Base-by-base conservation (phyloP, 2,797 vertebrate species). In the Thunnus albacares region DNA sequence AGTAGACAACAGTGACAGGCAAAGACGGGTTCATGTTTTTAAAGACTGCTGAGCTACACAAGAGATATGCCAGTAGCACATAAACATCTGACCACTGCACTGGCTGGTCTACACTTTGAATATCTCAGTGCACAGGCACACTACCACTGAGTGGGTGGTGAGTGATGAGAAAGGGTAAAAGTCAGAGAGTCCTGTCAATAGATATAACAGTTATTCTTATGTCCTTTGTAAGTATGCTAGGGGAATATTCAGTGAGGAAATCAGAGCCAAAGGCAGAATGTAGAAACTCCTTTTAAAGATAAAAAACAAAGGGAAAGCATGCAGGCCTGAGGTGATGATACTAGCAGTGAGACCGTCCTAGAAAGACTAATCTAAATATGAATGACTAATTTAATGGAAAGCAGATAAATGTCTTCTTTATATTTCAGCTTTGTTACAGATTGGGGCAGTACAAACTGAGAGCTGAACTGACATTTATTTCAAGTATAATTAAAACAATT, bases 1-100 rank as follows among this genome's bases (percentile, higher is more conserved):
- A 75, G 82, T 53, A 20, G 80, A 92, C 92, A 86, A 74, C 80
- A 52, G 69, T 84, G 89, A 91, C 90, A 84, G 77, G 77, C 73
- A 62, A 68, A 66, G 60, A 41, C 56, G 45, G 68, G 65, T 80
- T 49, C 73, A 51, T 83, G 86, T 85, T 90, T 77, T 33, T 33
- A 30, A 75, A 77, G 77, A 89, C 75, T 80, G 90, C 85, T 79
- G 88, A 92, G 88, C 69, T 68, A 26, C 67, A 84, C 81, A 60
- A 51, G 70, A 84, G 86, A 79, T 22, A 28, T 5, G 69, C 75
- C 60, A 8, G 38, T 38, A 64, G 86, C 66, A 67, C 66, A 35
- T 65, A 67, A 85, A 87, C 74, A 74, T 80, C 76, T 84, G 90
- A 88, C 71, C 81, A 14, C 52, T 45, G 73, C 73, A 55, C 11